These are phyloP conservation scores for Grapholita molesta DNA, from an alignment of 1,140 invertebrate species.

Conservation along the genomic window DNA sequence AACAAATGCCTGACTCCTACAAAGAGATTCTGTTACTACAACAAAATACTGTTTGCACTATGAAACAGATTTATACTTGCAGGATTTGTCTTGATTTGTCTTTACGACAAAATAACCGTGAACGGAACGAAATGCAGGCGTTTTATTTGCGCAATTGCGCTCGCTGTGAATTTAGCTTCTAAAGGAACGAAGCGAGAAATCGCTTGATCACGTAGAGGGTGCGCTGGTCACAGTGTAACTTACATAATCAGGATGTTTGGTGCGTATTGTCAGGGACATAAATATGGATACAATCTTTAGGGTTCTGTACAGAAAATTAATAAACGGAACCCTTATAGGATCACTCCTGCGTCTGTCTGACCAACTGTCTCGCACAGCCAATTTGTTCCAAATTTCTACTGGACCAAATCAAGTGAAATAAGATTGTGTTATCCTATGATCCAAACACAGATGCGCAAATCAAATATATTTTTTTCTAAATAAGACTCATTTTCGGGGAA, in stretches of 20 bases:
- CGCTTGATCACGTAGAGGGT: constrained; percentile 6
- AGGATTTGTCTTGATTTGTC: constrained; percentile 15
- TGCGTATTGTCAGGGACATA: too few species aligned
- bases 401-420: too few species aligned
- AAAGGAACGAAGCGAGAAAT: constrained; percentile 1
- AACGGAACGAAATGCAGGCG: constrained; percentile 9
- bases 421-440: too few species aligned
- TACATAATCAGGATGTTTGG: background rate
- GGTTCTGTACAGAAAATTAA: too few species aligned
- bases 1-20: background rate
- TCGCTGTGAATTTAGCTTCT: constrained; percentile 11
- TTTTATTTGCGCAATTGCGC: constrained; percentile 12
- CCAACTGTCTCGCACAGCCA: too few species aligned
- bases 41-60: background rate
- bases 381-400: too few species aligned
- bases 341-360: too few species aligned
- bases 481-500: too few species aligned
- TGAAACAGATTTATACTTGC: background rate
- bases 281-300: too few species aligned
- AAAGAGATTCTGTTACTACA: background rate
- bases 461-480: too few species aligned
- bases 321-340: too few species aligned
- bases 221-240: background rate
- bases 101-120: constrained; percentile 8
- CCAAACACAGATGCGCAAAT: too few species aligned